A percentile compares a stretch with the other conserved stretches of the same genome.
Evolutionary conservation across 1,140 invertebrate species (phyloP).

Genomic region (Drosophila sechellia): DNA sequence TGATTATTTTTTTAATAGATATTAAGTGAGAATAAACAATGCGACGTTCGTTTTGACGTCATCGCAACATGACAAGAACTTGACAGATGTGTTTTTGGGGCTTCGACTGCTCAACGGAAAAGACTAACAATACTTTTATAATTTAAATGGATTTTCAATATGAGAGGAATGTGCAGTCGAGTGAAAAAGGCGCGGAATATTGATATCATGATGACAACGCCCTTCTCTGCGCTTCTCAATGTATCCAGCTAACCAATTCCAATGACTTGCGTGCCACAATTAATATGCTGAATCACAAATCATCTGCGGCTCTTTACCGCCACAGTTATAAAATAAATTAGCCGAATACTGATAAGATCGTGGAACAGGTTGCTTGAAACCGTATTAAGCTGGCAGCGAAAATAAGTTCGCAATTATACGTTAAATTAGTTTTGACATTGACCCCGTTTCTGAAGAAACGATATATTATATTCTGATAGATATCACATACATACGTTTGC

Average conservation of each 20-base stretch:
- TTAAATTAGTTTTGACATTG: constrained; percentile 26
- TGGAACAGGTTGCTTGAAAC: constrained; percentile 21
- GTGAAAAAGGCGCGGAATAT: background rate
- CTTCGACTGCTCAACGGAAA: background rate
- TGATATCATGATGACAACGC: background rate
- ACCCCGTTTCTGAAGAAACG: constrained; percentile 16
- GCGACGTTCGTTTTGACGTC: constrained; percentile 49
- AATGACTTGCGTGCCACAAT: background rate
- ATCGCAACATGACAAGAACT: constrained; percentile 18
- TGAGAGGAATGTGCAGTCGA: too few relatives aligned
- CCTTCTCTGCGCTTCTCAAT: background rate
- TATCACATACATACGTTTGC: too few relatives aligned
- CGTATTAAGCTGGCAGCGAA: background rate
- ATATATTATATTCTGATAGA: constrained; percentile 1
- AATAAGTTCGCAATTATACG: background rate
- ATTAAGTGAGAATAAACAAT: constrained; percentile 46
- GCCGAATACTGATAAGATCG: constrained; percentile 8
- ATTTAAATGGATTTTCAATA: background rate
- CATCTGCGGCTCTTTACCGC: too few relatives aligned
- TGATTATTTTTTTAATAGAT: constrained; percentile 35
- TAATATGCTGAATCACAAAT: background rate
- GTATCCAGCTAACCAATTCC: background rate
- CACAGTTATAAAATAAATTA: background rate
- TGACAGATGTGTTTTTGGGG: constrained; percentile 4
- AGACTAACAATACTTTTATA: background rate